Evolutionary conservation across 2,797 vertebrate genomes (phyloP).

Genomic region (Cossypha heuglini): DNA sequence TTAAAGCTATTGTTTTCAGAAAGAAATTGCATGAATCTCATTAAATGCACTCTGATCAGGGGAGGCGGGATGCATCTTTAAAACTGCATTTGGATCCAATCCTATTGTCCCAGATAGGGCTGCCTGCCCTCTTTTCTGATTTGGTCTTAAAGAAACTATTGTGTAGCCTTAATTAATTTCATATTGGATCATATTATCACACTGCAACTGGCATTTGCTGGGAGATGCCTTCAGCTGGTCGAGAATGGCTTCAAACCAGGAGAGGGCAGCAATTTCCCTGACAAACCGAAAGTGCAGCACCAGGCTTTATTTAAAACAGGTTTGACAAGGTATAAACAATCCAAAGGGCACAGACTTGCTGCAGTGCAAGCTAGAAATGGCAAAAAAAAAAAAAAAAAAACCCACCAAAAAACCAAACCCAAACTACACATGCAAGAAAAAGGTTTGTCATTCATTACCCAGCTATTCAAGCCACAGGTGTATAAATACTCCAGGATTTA

Average conservation of each 20-base stretch:
- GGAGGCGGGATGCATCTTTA: slow-evolving; percentile 16
- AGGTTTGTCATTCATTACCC: slow-evolving; percentile 35
- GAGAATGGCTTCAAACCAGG: slow-evolving; percentile 40
- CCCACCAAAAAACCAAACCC: too few relatives aligned
- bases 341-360: slow-evolving; percentile 8
- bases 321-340: slow-evolving; percentile 52
- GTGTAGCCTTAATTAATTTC: slow-evolving; percentile 59
- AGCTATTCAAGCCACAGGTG: slow-evolving; percentile 50
- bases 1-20: slow-evolving; percentile 29
- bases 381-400: not conserved
- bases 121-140: slow-evolving; percentile 16
- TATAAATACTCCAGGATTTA: slow-evolving; percentile 27
- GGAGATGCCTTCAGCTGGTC: not conserved
- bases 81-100: slow-evolving; percentile 43
- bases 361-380: not conserved
- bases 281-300: not conserved
- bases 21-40: slow-evolving; percentile 39
- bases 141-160: slow-evolving; percentile 54
- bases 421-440: not conserved
- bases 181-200: slow-evolving; percentile 16
- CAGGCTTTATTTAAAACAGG: slow-evolving; percentile 43
- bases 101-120: slow-evolving; percentile 40
- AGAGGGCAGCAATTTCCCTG: slow-evolving; percentile 78
- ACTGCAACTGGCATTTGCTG: not conserved
- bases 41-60: slow-evolving; percentile 47